A percentile compares a stretch with the other conserved stretches of the same genome.
Evolutionary conservation across 2,888 invertebrate species (phyloP).

Genomic region (Deilephila elpenor): DNA sequence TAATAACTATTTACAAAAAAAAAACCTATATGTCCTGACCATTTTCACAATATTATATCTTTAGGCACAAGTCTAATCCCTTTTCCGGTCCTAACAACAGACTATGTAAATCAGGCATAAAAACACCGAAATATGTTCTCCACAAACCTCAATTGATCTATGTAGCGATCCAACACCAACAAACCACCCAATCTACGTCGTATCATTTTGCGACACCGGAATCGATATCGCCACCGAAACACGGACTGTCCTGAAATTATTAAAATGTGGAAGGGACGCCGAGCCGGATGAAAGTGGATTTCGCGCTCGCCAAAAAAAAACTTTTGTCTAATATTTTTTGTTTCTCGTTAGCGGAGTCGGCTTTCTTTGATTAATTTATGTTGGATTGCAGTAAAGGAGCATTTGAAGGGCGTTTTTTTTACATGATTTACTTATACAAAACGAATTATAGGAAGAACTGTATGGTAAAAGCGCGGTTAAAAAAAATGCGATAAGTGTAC

Average conservation of each 20-base stretch:
- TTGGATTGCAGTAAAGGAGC: neutral
- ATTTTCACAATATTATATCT: too few species aligned
- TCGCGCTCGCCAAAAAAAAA: neutral
- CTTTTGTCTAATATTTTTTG: slow-evolving; percentile 3
- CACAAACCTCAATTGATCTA: neutral
- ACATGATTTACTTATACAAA: too few species aligned
- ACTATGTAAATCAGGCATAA: neutral
- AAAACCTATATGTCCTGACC: too few species aligned
- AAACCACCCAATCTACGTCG: slow-evolving; percentile 2
- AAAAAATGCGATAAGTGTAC: too few species aligned
- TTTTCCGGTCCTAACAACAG: neutral
- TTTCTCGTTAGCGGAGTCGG: neutral
- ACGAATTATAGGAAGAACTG: too few species aligned
- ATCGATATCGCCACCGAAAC: slow-evolving; percentile 20
- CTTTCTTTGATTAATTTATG: slow-evolving; percentile 7
- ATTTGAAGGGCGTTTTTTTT: neutral
- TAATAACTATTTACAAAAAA: too few species aligned
- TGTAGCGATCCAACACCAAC: neutral
- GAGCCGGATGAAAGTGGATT: neutral
- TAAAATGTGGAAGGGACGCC: neutral
- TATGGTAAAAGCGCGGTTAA: too few species aligned
- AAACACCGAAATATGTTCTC: neutral
- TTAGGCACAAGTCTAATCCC: too few species aligned
- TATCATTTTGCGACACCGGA: slow-evolving; percentile 18
- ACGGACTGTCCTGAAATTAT: slow-evolving; percentile 14